phyloP scores from a whole-genome alignment of 2,113 vertebrate species.

The Shinisaurus crocodilurus region DNA sequence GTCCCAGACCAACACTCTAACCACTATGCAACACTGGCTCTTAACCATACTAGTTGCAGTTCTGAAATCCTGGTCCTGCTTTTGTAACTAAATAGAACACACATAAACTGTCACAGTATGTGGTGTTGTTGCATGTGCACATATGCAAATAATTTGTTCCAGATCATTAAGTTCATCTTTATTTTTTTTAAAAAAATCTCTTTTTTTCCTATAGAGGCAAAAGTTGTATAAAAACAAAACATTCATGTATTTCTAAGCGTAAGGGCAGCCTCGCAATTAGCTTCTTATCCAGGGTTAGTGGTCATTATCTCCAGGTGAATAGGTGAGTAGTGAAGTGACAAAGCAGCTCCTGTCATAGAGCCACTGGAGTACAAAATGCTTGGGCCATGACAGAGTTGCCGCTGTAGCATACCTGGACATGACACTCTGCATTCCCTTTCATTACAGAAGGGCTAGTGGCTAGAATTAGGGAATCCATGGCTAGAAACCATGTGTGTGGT shows the following conservation, averaged over 20 bases:
- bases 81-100: neutral
- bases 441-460: neutral
- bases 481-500: neutral
- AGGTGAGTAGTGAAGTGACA: neutral
- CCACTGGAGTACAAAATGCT: neutral
- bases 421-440: neutral
- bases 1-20: too few relatives aligned
- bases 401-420: neutral
- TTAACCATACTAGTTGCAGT: neutral
- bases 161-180: neutral
- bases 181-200: neutral
- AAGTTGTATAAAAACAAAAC: neutral
- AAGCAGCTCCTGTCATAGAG: neutral
- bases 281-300: neutral
- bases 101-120: neutral
- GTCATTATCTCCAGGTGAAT: neutral
- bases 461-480: neutral
- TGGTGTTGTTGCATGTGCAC: neutral
- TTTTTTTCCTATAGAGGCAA: neutral
- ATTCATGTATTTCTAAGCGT: neutral
- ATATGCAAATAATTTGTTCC: neutral
- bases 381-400: too few relatives aligned
- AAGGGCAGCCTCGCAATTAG: neutral
- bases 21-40: too few relatives aligned
- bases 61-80: neutral